A percentile compares a stretch with the other conserved stretches of the same genome.
Evolutionary conservation across 2,888 invertebrate genomes (phyloP).

Genomic region (Cheilosia grossa): DNA sequence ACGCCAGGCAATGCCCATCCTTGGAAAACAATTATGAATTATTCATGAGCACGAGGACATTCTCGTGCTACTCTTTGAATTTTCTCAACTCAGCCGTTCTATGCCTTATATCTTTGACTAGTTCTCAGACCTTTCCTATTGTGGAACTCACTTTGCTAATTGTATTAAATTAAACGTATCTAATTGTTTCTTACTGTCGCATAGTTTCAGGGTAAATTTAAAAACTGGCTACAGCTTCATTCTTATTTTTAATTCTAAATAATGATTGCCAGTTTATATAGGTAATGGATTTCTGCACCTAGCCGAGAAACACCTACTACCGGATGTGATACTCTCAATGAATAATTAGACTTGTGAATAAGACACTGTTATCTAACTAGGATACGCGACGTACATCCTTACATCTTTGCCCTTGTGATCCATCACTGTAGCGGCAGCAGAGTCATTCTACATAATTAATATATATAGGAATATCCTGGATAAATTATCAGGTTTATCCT

Average conservation of each 20-base stretch:
- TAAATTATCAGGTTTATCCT: conserved; percentile 35
- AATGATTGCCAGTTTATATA: conserved; percentile 6
- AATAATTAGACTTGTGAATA: conserved; percentile 41
- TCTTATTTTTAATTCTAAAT: no score
- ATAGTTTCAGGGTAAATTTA: background rate
- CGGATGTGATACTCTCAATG: conserved; percentile 30
- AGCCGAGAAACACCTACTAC: background rate
- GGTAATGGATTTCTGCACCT: conserved; percentile 44
- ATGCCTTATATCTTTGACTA: background rate
- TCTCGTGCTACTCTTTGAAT: conserved; percentile 1
- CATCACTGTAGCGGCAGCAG: background rate
- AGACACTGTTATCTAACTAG: conserved; percentile 47
- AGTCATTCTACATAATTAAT: conserved; percentile 26
- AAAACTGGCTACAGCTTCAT: background rate
- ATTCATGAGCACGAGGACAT: conserved; percentile 59
- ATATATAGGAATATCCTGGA: conserved; percentile 33
- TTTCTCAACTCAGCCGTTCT: background rate
- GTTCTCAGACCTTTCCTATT: background rate
- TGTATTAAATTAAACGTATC: conserved; percentile 42
- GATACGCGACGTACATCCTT: background rate
- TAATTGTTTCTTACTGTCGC: conserved; percentile 47
- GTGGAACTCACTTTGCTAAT: conserved; percentile 1
- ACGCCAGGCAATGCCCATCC: conserved; percentile 1
- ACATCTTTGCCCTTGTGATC: background rate
- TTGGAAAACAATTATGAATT: conserved; percentile 57